Evolutionary conservation across 2,113 vertebrate genomes (phyloP).

Genomic region (Poeciliopsis retropinna): DNA sequence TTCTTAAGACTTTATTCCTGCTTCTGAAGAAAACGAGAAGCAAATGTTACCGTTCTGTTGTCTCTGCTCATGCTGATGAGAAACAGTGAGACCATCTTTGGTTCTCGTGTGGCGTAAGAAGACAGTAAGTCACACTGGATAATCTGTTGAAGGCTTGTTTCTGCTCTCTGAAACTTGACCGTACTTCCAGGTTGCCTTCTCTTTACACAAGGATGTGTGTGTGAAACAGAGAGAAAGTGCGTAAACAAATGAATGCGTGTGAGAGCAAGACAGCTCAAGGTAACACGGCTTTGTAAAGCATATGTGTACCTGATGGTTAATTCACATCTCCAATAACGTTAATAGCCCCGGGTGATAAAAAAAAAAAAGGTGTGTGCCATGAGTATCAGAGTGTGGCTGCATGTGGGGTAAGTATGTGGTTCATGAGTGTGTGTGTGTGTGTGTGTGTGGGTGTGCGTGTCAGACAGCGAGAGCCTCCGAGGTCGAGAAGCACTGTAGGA

Average conservation of each 20-base stretch:
- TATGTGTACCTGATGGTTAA: constrained; percentile 78
- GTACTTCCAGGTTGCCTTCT: constrained; percentile 19
- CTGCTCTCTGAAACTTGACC: not conserved
- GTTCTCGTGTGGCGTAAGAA: not conserved
- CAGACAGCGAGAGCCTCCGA: constrained; percentile 33
- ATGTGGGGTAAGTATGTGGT: constrained; percentile 48
- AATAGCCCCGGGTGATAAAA: constrained; percentile 67
- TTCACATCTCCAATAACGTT: constrained; percentile 76
- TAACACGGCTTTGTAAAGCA: constrained; percentile 76
- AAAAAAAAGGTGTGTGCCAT: constrained; percentile 32
- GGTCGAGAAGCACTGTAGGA: constrained; percentile 80
- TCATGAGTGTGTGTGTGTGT: constrained; percentile 39
- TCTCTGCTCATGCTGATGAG: not conserved
- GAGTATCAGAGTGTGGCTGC: constrained; percentile 25
- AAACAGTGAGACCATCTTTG: not conserved
- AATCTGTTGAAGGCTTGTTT: not conserved
- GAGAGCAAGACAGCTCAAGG: constrained; percentile 44
- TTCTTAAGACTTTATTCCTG: not conserved
- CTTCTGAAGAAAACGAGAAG: not conserved
- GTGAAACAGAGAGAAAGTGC: not conserved
- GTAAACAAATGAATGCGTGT: not conserved
- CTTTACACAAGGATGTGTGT: constrained; percentile 34
- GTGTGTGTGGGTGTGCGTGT: constrained; percentile 28
- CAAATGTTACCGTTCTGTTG: not conserved
- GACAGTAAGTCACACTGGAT: not conserved